A percentile compares a stretch with the other conserved stretches of the same genome.
Evolutionary conservation across 2,797 vertebrate species (phyloP).

Genomic region (Diceros bicornis): DNA sequence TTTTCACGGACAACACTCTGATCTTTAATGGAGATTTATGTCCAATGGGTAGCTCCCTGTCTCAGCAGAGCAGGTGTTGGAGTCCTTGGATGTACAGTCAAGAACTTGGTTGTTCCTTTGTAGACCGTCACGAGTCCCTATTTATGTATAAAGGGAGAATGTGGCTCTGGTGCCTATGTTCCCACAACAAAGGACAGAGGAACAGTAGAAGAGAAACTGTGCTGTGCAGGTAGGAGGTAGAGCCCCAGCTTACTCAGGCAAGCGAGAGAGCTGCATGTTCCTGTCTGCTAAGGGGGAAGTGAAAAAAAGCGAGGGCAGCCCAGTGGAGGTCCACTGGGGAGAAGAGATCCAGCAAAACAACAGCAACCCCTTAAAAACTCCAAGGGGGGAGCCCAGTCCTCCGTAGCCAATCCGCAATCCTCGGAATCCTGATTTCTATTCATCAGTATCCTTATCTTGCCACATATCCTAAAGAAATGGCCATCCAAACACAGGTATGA

Average conservation of each 20-base stretch:
- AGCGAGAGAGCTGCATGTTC: neutral
- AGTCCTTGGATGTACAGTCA: neutral
- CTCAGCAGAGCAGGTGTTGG: neutral
- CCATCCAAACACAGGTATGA: neutral
- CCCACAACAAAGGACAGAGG: neutral
- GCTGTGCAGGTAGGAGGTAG: neutral
- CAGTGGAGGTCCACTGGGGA: neutral
- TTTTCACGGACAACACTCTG: conserved; percentile 13
- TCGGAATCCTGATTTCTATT: neutral
- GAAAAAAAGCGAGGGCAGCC: neutral
- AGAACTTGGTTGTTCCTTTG: neutral
- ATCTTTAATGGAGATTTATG: neutral
- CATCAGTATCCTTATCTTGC: neutral
- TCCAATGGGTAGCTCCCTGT: neutral
- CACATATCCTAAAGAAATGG: neutral
- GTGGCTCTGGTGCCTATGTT: neutral
- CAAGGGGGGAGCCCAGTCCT: neutral
- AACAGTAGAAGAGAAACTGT: neutral
- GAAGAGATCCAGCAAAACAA: neutral
- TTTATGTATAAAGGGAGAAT: neutral
- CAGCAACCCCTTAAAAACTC: neutral
- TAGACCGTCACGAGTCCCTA: neutral
- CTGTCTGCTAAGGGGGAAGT: neutral
- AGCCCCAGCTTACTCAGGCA: neutral
- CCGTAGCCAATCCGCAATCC: neutral